phyloP scores from a whole-genome alignment of 2,797 vertebrate genomes.

The Anguilla anguilla region DNA sequence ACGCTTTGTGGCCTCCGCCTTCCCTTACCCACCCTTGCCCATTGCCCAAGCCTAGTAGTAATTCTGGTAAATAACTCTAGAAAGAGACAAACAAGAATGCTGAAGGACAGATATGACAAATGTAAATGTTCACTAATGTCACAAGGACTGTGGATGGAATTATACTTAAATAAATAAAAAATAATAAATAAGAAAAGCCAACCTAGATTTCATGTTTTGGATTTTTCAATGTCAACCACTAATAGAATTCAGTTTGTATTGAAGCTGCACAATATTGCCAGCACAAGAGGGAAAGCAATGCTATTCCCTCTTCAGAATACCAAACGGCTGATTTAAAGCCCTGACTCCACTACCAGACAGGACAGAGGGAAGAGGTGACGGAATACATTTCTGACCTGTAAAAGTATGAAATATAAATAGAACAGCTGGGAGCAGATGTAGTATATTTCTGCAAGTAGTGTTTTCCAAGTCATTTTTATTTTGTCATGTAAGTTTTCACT shows the following conservation, averaged over 20 bases:
- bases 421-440: neutral
- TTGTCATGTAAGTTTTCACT: neutral
- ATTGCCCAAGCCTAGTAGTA: neutral
- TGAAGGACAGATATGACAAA: conserved; percentile 5
- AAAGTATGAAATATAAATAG: neutral
- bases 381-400: neutral
- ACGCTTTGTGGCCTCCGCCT: neutral
- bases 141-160: neutral
- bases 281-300: neutral
- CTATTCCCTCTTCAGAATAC: conserved; percentile 7
- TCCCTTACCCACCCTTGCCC: neutral
- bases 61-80: neutral
- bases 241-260: conserved; percentile 16
- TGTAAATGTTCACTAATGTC: neutral
- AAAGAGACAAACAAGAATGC: neutral
- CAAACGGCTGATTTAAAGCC: conserved; percentile 1
- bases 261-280: conserved; percentile 12
- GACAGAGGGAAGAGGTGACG: neutral
- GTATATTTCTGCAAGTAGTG: neutral
- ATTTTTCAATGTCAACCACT: conserved; percentile 18
- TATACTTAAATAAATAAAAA: neutral
- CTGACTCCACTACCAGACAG: neutral
- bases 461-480: neutral
- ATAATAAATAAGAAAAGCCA: neutral
- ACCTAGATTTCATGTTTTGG: neutral